These are phyloP conservation scores for Cladopsammia gracilis DNA, from an alignment of 64 coral and sea anemone genomes.

Conservation along the genomic window DNA sequence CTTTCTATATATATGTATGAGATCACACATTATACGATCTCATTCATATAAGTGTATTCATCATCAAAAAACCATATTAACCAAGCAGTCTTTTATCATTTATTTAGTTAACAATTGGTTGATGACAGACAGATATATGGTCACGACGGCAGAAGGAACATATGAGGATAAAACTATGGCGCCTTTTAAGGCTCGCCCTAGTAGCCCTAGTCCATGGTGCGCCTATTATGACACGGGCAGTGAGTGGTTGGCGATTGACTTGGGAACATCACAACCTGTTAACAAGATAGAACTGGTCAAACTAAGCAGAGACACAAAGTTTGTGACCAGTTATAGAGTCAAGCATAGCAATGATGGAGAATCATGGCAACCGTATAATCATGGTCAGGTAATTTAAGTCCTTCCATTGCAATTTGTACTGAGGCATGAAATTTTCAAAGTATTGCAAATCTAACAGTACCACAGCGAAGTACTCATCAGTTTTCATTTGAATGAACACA, in stretches of 20 bases:
- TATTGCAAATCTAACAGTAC: too few relatives aligned
- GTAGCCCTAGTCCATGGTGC: slow-evolving; percentile 1
- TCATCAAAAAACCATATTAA: too few relatives aligned
- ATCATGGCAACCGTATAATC: neutral
- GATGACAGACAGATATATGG: neutral
- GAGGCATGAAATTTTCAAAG: too few relatives aligned
- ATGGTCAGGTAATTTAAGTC: neutral
- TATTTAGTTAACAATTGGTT: neutral
- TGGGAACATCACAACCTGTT: slow-evolving; percentile 9
- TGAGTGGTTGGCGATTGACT: slow-evolving; percentile 51
- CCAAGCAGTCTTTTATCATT: neutral
- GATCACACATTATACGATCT: too few relatives aligned
- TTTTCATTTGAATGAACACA: too few relatives aligned
- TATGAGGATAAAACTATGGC: neutral
- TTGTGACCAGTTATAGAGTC: neutral
- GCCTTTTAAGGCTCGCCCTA: slow-evolving; percentile 20
- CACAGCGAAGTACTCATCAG: too few relatives aligned
- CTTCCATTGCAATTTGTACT: too few relatives aligned
- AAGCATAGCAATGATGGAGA: neutral
- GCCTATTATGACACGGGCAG: neutral
- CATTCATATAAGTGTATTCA: too few relatives aligned
- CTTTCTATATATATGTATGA: too few relatives aligned
- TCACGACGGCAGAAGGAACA: neutral
- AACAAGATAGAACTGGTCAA: slow-evolving; percentile 5
- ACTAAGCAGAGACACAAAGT: neutral